Evolutionary conservation across 2,113 vertebrate genomes (phyloP).

Genomic region (Indicator maculatus): DNA sequence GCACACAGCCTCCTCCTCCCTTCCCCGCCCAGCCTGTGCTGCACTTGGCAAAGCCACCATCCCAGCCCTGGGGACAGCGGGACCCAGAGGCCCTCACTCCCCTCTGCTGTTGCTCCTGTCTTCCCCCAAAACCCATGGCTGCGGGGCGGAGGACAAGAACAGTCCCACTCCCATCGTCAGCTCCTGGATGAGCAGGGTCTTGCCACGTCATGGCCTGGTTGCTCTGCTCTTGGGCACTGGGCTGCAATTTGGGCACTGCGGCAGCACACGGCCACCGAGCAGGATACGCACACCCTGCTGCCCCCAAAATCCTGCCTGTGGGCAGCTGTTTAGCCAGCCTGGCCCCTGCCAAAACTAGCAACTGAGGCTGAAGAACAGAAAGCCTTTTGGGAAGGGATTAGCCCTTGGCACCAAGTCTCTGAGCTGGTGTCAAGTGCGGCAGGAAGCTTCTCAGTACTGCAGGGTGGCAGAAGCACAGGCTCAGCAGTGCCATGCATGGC

Average conservation of each 20-base stretch:
- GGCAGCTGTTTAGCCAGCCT: neutral
- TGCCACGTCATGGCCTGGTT: neutral
- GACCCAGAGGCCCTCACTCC: neutral
- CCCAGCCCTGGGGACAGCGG: accelerated
- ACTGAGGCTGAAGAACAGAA: neutral
- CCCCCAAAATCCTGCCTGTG: neutral
- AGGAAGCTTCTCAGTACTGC: accelerated
- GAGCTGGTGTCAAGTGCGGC: accelerated
- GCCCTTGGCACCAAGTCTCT: neutral
- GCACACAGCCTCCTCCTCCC: conserved; percentile 59
- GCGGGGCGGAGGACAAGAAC: neutral
- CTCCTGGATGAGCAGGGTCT: neutral
- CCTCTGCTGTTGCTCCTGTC: neutral
- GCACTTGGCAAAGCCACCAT: neutral
- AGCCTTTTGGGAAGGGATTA: conserved; percentile 12
- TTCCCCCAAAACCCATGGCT: neutral
- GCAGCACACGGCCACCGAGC: neutral
- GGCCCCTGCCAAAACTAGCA: neutral
- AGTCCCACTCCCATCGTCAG: neutral
- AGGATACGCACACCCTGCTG: neutral
- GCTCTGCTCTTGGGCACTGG: neutral
- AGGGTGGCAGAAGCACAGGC: neutral
- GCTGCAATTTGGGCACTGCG: accelerated
- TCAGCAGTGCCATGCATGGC: neutral
- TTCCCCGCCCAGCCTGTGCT: conserved; percentile 44